Evolutionary conservation across 2,888 invertebrate species (phyloP), one percentile per base, ranked within the genome.

Genomic region (Pseudococcus longispinus): DNA sequence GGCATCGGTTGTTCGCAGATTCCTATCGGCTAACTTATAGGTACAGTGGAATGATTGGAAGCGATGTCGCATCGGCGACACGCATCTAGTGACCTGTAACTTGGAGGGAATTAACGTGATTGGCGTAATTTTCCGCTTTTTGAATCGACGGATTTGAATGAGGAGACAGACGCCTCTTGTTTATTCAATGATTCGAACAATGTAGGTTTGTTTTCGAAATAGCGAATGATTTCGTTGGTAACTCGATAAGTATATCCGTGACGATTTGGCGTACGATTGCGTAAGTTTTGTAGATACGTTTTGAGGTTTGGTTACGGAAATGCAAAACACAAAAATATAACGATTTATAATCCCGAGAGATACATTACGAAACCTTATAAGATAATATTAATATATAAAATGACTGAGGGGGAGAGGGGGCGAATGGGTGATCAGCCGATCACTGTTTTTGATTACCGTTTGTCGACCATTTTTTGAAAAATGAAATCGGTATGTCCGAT

Each of bases 391-490:
- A 55, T 32, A 80, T 55, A 84, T n/a, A 84, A 55, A 37, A 84
- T 84, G 84, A 84, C 84, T 84, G 20, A 32, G 60, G 55, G 15
- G 46, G 37, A 80, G 1, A 5, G 60, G 29, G 37, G 37, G 8
- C n/a, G n/a, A 37, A 37, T 37, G 4, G 5, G 37, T 37, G 37
- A 37, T 37, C 37, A 37, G 8, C 37, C 32, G 29, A 84, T 84
- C 60, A 84, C 84, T 60, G 55, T 32, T 84, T 84, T 84, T 84
- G 84, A 84, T 84, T 84, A 51, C 26, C 55, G 29, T 51, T 84
- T 55, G 55, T 60, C 29, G 84, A 60, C 84, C 84, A 84, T 60
- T 84, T 84, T 84, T 60, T 29, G 60, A 55, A 84, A 51, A 84
- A 84, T 4, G 51, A 55, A 29, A 60, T 60, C n/a, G 84, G 84